These are phyloP conservation scores for Sitta carolinensis DNA, from an alignment of 2,797 vertebrate genomes.

Conservation along the genomic window DNA sequence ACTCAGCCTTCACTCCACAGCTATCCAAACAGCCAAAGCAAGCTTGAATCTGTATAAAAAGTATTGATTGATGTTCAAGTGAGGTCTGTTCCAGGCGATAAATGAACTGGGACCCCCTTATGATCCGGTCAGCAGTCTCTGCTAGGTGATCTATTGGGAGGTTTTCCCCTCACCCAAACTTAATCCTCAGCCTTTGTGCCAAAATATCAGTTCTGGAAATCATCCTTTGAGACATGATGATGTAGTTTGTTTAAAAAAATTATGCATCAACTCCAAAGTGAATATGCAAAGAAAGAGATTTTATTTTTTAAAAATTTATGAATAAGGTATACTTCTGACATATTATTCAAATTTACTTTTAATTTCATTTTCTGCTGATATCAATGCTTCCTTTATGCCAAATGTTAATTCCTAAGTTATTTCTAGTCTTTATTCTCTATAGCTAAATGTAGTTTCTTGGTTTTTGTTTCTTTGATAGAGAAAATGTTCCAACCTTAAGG, in stretches of 20 bases:
- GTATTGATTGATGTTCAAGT: constrained; percentile 48
- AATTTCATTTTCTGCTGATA: background rate
- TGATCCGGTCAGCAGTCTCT: background rate
- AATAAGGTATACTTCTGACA: background rate
- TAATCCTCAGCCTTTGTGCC: background rate
- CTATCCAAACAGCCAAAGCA: constrained; percentile 55
- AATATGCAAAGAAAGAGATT: background rate
- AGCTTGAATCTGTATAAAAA: constrained; percentile 37
- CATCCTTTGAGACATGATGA: background rate
- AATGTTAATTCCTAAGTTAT: background rate
- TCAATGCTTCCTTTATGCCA: background rate
- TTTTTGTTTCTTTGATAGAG: background rate
- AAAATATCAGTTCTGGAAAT: constrained; percentile 44
- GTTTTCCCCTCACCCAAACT: background rate
- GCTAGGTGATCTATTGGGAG: constrained; percentile 1
- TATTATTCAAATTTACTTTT: background rate
- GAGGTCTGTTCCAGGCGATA: background rate
- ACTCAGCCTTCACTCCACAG: constrained; percentile 50
- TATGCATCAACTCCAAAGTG: background rate
- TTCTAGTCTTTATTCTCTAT: background rate
- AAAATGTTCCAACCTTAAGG: background rate
- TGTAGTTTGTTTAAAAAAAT: background rate
- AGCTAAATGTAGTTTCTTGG: background rate
- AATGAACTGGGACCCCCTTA: background rate
- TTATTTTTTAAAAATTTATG: background rate